These are phyloP conservation scores for Forbesichthys agassizii DNA, from an alignment of 2,113 vertebrate genomes.

Conservation along the genomic window DNA sequence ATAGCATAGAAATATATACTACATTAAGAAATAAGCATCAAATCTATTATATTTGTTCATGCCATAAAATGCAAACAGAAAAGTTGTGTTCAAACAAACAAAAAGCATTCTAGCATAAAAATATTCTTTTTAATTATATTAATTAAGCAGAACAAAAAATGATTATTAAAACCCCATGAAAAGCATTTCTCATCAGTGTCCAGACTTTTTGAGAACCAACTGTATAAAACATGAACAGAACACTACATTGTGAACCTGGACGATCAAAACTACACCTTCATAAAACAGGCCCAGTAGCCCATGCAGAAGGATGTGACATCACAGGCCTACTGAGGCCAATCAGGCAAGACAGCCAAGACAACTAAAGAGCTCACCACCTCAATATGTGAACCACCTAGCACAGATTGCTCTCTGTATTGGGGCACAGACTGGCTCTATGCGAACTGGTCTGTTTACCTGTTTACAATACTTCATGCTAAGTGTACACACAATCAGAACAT, in stretches of 20 bases:
- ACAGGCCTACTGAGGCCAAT: neutral
- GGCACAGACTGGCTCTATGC: constrained; percentile 65
- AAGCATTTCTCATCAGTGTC: too few relatives aligned
- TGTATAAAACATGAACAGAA: too few relatives aligned
- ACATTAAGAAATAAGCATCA: neutral
- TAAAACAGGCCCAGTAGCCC: too few relatives aligned
- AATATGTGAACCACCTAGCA: constrained; percentile 38
- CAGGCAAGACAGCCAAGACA: neutral
- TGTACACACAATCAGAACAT: neutral
- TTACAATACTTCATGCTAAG: constrained; percentile 37
- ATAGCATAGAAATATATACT: constrained; percentile 10
- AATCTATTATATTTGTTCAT: neutral
- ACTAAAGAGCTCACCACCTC: constrained; percentile 11
- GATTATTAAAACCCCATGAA: neutral
- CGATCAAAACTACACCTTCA: too few relatives aligned
- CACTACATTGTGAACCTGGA: too few relatives aligned
- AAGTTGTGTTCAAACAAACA: neutral
- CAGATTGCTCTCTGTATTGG: constrained; percentile 64
- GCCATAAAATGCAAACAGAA: too few relatives aligned
- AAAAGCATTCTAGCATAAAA: neutral
- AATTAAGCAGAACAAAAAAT: neutral
- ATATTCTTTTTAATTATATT: neutral
- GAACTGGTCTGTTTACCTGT: constrained; percentile 43
- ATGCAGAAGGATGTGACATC: neutral
- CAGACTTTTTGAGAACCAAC: too few relatives aligned